phyloP scores from a whole-genome alignment of 2,113 vertebrate genomes.

The Cygnus atratus region DNA sequence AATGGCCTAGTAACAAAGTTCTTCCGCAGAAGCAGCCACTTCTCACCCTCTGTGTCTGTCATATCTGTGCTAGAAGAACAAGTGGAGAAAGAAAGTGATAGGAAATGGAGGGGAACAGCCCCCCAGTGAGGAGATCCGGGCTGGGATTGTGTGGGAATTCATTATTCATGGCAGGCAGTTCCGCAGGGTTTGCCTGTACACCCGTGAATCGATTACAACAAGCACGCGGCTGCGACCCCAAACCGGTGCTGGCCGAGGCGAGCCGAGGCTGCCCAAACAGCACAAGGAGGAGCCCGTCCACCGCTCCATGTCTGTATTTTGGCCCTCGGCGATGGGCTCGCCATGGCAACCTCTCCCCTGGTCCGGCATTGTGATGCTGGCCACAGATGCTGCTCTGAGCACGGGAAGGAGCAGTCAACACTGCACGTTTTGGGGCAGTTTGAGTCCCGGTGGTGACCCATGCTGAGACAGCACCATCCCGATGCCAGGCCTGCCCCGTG shows the following conservation, averaged over 20 bases:
- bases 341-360: background rate
- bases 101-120: background rate
- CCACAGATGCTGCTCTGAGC: too few relatives aligned
- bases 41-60: conserved; percentile 1
- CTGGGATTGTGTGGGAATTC: background rate
- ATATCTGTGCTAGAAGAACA: background rate
- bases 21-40: conserved; percentile 32
- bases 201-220: accelerated
- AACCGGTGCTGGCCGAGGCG: accelerated
- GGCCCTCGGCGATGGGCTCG: background rate
- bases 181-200: background rate
- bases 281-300: accelerated
- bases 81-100: background rate
- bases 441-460: accelerated
- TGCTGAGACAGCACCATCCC: accelerated
- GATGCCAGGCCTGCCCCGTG: accelerated
- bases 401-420: background rate
- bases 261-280: background rate
- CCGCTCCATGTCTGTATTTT: background rate
- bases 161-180: background rate
- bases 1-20: conserved; percentile 67
- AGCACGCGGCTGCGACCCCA: background rate
- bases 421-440: accelerated
- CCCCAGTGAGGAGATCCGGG: background rate
- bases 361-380: accelerated